Base-by-base conservation (phyloP, 2,888 invertebrate species). In the Lordiphosa fenestrarum region DNA sequence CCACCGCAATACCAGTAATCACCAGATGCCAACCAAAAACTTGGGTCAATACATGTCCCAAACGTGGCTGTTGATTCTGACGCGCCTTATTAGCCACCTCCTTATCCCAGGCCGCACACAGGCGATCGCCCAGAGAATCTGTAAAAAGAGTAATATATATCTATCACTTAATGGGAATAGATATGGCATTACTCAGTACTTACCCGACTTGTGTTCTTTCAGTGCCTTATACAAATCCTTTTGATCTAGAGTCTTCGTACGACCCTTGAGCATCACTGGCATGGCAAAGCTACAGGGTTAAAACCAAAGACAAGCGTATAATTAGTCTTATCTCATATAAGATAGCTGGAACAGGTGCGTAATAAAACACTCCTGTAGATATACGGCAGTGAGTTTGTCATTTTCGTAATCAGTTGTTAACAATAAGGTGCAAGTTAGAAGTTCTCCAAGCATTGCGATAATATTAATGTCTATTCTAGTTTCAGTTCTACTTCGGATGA, bases 211-310 rank as follows among this genome's bases (percentile, higher is more conserved):
- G 87, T 96, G 96, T 15, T 90, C 90, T 37, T 89, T 90, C 38
- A 94, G 91, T 0, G 95, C 92, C 71, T 93, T 92, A 83, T 94
- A 94, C 35, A 97, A 90, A 89, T 97, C 97, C 36, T 92, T 91
- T 42, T 93, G 91, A 66, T 93, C 94, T 55, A 96, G 88, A 42
- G 93, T 93, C 77, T 94, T 93, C 55, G 90, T 91, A 72, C 93
- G 93, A 0, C 96, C 96, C 85, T 93, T 93, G 73, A 92, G 93
- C 89, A 96, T 95, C 71, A 95, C 89, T 3, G 93, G 94, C 78
- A 95, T 90, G 51, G 95, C 94, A 93, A 96, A 96, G 89, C 94
- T 94, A 35, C 19, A 6, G 2, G 7, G 51, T 7, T 9, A 7
- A 30, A 30, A 62, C 52, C 7, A 51, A 35, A 65, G 53, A 62